A percentile compares a stretch with the other conserved stretches of the same genome.
Conservation (phyloP, 1,140 invertebrate genomes). For the Lepidurus packardi region DNA sequence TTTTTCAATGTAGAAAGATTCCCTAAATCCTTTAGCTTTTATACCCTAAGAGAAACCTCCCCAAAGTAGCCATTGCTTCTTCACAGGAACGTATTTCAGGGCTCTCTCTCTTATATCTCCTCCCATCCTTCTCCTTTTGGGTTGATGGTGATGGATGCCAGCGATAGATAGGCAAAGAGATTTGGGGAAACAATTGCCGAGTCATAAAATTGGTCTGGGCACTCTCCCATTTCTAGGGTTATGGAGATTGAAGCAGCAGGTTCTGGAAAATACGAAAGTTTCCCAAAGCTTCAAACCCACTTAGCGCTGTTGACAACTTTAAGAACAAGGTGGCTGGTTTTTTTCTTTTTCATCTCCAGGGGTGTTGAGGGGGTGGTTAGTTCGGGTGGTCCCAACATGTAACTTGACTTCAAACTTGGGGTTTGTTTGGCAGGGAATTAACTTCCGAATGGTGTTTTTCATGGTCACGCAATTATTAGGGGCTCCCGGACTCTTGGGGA, state of each 20-base stretch:
- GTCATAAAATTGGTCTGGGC: background rate
- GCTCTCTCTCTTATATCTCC: background rate
- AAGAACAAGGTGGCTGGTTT: background rate
- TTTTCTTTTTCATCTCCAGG: background rate
- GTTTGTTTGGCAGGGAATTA: background rate
- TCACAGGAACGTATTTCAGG: background rate
- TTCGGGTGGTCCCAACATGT: background rate
- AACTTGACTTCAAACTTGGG: background rate
- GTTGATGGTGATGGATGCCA: conserved; percentile 13
- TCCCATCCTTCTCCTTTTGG: background rate
- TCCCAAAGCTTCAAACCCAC: background rate
- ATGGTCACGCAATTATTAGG: background rate
- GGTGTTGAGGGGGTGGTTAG: background rate
- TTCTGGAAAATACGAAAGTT: background rate
- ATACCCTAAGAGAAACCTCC: background rate
- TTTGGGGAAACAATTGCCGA: background rate
- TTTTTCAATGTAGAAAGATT: background rate
- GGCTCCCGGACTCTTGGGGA: background rate
- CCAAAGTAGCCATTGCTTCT: background rate
- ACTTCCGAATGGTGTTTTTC: conserved; percentile 3
- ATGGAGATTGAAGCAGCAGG: conserved; percentile 12
- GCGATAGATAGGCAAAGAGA: background rate
- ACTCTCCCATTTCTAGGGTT: background rate
- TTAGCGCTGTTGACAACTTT: background rate
- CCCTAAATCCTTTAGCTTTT: background rate